Evolutionary conservation across 2,888 invertebrate genomes (phyloP).

Genomic region (Selenia dentaria): DNA sequence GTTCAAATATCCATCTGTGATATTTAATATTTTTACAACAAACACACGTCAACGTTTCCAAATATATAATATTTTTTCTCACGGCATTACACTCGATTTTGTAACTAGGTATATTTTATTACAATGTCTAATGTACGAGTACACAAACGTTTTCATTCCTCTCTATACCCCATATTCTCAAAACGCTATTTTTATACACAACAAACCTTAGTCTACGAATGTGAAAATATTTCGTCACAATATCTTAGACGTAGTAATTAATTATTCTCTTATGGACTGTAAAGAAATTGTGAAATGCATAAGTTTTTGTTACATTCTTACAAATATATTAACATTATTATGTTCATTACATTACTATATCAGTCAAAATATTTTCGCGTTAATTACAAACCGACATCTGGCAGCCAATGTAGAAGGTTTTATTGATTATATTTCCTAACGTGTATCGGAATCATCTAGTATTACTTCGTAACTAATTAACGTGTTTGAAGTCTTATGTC

Average conservation of each 20-base stretch:
- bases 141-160: slow-evolving; percentile 72
- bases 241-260: slow-evolving; percentile 71
- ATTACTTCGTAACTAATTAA: too few relatives aligned
- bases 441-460: too few relatives aligned
- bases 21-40: slow-evolving; percentile 76
- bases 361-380: slow-evolving; percentile 82
- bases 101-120: slow-evolving; percentile 72
- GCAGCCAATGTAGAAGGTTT: background rate
- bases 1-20: slow-evolving; percentile 74
- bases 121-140: slow-evolving; percentile 80
- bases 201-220: slow-evolving; percentile 79
- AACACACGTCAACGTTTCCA: slow-evolving; percentile 79
- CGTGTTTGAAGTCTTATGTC: too few relatives aligned
- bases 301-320: slow-evolving; percentile 80
- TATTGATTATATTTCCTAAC: too few relatives aligned
- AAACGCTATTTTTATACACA: slow-evolving; percentile 78
- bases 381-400: slow-evolving; percentile 56
- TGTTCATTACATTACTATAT: slow-evolving; percentile 74
- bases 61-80: slow-evolving; percentile 80
- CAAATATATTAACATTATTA: slow-evolving; percentile 80
- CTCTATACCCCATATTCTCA: slow-evolving; percentile 74
- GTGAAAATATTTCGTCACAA: slow-evolving; percentile 82
- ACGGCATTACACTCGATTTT: slow-evolving; percentile 73
- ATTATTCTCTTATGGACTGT: slow-evolving; percentile 78
- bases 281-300: slow-evolving; percentile 83